Conservation (phyloP, 2,888 invertebrate genomes). For the Himalopsyche tibetana region DNA sequence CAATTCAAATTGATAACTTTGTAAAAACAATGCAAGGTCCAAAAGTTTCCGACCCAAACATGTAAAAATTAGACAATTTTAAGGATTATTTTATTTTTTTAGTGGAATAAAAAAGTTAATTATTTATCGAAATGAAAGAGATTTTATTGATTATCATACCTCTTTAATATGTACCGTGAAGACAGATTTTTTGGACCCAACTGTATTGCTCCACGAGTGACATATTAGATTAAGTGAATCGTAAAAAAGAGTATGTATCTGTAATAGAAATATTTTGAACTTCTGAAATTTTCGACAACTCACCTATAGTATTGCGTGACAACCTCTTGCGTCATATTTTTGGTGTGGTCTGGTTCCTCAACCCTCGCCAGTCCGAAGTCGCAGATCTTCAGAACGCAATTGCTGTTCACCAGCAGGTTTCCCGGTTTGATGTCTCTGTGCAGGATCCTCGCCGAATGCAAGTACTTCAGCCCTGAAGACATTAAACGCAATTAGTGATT, state of each 20-base stretch:
- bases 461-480: slow-evolving; percentile 93
- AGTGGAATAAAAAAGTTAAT: neutral
- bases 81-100: too few species aligned
- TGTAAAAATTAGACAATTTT: too few species aligned
- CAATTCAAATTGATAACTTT: neutral
- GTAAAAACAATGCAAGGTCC: neutral
- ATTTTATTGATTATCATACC: too few species aligned
- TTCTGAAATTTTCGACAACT: slow-evolving; percentile 58
- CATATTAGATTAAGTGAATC: too few species aligned
- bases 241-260: too few species aligned
- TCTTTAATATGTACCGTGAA: too few species aligned
- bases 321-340: slow-evolving; percentile 99
- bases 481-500: slow-evolving; percentile 23
- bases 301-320: slow-evolving; percentile 98
- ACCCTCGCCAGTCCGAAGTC: slow-evolving; percentile 99
- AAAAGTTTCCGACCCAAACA: too few species aligned
- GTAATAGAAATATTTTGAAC: neutral
- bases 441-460: slow-evolving; percentile 98
- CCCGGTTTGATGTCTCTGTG: slow-evolving; percentile 99
- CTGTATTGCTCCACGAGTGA: too few species aligned
- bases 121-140: neutral
- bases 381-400: slow-evolving; percentile 99
- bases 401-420: slow-evolving; percentile 98
- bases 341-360: slow-evolving; percentile 94
- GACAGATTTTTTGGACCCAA: too few species aligned